Base-by-base conservation (phyloP, 2,888 invertebrate genomes). In the Chloroclysta siterata region DNA sequence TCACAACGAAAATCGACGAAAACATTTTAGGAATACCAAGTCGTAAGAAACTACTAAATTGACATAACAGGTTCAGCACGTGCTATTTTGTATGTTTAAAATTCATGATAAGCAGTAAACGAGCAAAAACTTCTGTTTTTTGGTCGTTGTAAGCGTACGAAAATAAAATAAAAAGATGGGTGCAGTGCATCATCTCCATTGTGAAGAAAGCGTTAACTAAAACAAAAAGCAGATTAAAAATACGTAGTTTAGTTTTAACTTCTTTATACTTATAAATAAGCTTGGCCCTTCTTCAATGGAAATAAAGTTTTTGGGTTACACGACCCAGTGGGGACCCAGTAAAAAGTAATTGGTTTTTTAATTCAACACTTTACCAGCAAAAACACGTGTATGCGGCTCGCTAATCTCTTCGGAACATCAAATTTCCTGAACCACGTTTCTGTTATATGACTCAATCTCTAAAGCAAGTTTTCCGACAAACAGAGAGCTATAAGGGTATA, bases 1-100 rank as follows among this genome's bases (percentile, higher is more conserved):
- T 81, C 80, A 68, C 65, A 71, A 70, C 69, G 67, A 69, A 71
- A 59, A 84, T 85, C 81, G 75, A 74, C 75, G 80, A 78, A 79
- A 77, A 60, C 62, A 67, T 47, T 68, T 70, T 66, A 22, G 63
- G 65, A 64, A 70, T 63, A 66, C 65, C 54, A 60, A 61, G 59
- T 60, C 53, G 57, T 53, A 55, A 41, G 51, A 11, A 47, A 46
- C 46, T 42, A 13, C 15, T 61, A 61, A 52, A 50, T 51, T 33
- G 62, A 53, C 61, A 64, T 67, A 52, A 65, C 66, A 66, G 66
- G 48, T 57, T 41, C 62, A 63, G 65, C 70, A 61, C 65, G 64
- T 64, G 66, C 65, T 66, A 62, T 65, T 63, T 51, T 56, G 46
- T 48, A 54, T 53, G 46, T 59, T 59, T 59, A 53, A 56, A 52